phyloP scores from a whole-genome alignment of 2,888 invertebrate genomes.

The Agriopis marginaria region DNA sequence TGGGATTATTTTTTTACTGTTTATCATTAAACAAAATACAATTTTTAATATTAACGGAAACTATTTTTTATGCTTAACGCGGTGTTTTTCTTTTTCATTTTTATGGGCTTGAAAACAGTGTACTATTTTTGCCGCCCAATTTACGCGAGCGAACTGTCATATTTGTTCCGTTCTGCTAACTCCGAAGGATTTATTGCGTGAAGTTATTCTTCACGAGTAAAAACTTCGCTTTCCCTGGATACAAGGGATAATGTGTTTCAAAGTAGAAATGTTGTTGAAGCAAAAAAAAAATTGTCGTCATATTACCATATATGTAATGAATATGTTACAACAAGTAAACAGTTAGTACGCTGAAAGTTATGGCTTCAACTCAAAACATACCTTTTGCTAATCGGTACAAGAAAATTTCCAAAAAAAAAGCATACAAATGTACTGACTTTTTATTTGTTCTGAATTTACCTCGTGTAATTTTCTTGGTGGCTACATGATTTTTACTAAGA shows the following conservation, averaged over 20 bases:
- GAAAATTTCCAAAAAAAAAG: no score
- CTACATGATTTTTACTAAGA: no score
- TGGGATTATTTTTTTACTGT: not conserved
- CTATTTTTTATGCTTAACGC: not conserved
- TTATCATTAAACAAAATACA: not conserved
- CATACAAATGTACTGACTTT: no score
- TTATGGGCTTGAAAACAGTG: slow-evolving; percentile 8
- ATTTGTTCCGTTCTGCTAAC: slow-evolving; percentile 42
- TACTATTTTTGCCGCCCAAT: slow-evolving; percentile 34
- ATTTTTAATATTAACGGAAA: not conserved
- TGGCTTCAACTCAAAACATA: not conserved
- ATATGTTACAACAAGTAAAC: not conserved
- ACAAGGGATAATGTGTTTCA: slow-evolving; percentile 22
- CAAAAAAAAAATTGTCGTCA: slow-evolving; percentile 8
- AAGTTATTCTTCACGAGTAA: slow-evolving; percentile 34
- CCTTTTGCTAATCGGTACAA: no score
- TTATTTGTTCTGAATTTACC: no score
- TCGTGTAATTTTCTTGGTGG: no score
- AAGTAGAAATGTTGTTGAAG: slow-evolving; percentile 10
- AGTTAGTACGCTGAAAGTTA: not conserved
- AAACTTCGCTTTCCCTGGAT: slow-evolving; percentile 26
- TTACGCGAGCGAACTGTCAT: slow-evolving; percentile 38
- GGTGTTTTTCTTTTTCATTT: not conserved
- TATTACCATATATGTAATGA: not conserved
- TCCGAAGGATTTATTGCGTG: slow-evolving; percentile 36